Evolutionary conservation across 2,888 invertebrate species (phyloP).

Genomic region (Ormyrus rosae): DNA sequence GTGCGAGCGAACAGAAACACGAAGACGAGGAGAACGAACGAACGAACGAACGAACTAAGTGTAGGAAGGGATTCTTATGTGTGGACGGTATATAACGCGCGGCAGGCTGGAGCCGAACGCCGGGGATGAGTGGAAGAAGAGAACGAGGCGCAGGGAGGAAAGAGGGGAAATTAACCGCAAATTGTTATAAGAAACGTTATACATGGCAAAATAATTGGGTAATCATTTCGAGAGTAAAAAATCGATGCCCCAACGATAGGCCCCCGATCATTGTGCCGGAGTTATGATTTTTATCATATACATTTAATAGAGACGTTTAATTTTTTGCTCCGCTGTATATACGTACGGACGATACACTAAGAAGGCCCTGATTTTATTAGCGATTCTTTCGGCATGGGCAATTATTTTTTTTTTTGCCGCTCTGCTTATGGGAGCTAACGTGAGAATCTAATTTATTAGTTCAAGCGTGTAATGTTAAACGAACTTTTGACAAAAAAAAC

Average conservation of each 20-base stretch:
- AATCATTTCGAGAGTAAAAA: conserved; percentile 52
- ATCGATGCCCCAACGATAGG: conserved; percentile 30
- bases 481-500: too few species aligned
- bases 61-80: conserved; percentile 44
- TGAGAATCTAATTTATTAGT: background rate
- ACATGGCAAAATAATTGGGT: conserved; percentile 56
- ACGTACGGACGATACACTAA: conserved; percentile 1
- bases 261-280: conserved; percentile 25
- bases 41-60: background rate
- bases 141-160: conserved; percentile 32
- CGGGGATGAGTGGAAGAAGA: conserved; percentile 38
- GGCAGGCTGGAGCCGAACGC: background rate
- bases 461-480: background rate
- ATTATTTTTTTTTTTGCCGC: background rate
- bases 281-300: conserved; percentile 48
- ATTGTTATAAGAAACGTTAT: conserved; percentile 57
- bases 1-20: conserved; percentile 55
- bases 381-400: background rate
- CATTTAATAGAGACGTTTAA: conserved; percentile 50
- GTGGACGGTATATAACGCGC: conserved; percentile 11
- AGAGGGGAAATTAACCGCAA: conserved; percentile 53
- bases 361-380: conserved; percentile 33
- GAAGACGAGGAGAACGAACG: conserved; percentile 11
- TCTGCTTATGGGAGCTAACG: background rate
- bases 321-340: conserved; percentile 15